Evolutionary conservation across 2,888 invertebrate genomes (phyloP).

Genomic region (Alcis repandata): DNA sequence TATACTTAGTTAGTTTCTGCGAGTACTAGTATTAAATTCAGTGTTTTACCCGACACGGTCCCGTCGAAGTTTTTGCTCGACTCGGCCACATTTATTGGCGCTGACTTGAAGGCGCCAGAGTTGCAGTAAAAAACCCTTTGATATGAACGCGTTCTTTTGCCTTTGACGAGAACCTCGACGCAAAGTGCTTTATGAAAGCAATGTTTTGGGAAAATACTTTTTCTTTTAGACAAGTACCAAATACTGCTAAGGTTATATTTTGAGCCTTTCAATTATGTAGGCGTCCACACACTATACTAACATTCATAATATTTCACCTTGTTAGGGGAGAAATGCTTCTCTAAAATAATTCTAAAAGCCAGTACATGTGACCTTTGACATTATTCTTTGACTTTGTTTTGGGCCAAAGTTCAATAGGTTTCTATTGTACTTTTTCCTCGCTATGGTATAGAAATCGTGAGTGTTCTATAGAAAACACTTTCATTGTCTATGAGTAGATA

Average conservation of each 20-base stretch:
- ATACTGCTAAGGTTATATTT: background rate
- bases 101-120: conserved; percentile 9
- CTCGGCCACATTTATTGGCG: conserved; percentile 19
- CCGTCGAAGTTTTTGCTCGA: conserved; percentile 20
- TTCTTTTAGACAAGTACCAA: conserved; percentile 4
- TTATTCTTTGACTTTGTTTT: background rate
- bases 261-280: background rate
- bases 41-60: background rate
- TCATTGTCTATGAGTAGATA: background rate
- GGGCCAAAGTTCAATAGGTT: background rate
- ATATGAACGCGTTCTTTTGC: conserved; percentile 19
- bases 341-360: conserved; percentile 11
- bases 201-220: conserved; percentile 19
- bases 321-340: conserved; percentile 17
- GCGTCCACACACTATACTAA: background rate
- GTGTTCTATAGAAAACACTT: background rate
- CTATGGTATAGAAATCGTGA: background rate
- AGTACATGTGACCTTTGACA: conserved; percentile 4
- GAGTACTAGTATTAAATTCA: background rate
- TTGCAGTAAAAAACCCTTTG: conserved; percentile 32
- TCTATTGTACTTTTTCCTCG: background rate
- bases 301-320: conserved; percentile 9
- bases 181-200: conserved; percentile 26
- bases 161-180: conserved; percentile 22
- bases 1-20: no score